phyloP scores from a whole-genome alignment of 2,797 vertebrate genomes.

The Prionace glauca region DNA sequence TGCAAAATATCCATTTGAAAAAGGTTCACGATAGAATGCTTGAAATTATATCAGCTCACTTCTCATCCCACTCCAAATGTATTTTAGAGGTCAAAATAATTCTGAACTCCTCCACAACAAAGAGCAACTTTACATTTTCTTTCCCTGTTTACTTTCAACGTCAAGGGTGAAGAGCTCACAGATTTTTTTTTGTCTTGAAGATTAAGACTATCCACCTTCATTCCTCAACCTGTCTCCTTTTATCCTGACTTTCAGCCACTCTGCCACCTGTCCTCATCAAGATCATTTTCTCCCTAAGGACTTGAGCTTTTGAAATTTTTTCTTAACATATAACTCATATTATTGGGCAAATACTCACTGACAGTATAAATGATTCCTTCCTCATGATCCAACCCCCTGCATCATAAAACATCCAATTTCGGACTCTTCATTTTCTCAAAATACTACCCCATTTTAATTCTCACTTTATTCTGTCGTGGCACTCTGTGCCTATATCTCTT shows the following conservation, averaged over 20 bases:
- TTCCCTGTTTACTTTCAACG: not conserved
- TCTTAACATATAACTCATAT: not conserved
- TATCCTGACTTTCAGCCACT: not conserved
- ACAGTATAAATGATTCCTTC: not conserved
- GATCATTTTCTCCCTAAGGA: not conserved
- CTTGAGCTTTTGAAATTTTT: not conserved
- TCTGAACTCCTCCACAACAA: not conserved
- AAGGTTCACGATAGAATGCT: not conserved
- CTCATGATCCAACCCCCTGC: not conserved
- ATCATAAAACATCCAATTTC: not conserved
- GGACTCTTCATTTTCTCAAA: no score
- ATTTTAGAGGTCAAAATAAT: not conserved
- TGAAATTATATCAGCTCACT: not conserved
- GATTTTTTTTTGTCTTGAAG: not conserved
- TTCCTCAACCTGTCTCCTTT: not conserved
- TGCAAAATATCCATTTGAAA: not conserved
- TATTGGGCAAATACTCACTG: not conserved
- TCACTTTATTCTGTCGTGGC: not conserved
- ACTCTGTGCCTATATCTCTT: not conserved
- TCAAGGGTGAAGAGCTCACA: not conserved
- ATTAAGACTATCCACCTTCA: not conserved
- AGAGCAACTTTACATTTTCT: not conserved
- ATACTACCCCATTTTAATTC: not conserved
- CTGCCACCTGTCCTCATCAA: not conserved
- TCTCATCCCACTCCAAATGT: not conserved